Evolutionary conservation across 2,797 vertebrate species (phyloP).

Genomic region (Ctenopoma kingsleyae): DNA sequence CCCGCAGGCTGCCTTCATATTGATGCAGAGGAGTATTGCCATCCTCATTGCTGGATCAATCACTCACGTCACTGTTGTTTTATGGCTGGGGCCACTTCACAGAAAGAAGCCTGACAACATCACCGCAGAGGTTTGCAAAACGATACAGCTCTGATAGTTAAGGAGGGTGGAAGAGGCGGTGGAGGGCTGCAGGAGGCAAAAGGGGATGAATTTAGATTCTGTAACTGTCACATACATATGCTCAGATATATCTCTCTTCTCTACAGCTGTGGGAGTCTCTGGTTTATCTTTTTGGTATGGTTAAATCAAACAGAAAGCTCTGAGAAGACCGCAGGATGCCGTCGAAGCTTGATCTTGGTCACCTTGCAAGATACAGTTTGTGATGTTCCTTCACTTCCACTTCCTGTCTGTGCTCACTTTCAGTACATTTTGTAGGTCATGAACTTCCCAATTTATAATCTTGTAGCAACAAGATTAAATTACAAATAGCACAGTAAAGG

Average conservation of each 20-base stretch:
- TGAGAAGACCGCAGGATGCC: conserved; percentile 40
- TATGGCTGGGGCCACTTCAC: conserved; percentile 84
- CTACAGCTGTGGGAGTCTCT: conserved; percentile 56
- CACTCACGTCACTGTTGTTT: conserved; percentile 85
- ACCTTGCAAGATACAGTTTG: conserved; percentile 30
- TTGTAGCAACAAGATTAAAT: background rate
- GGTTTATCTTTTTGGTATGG: conserved; percentile 43
- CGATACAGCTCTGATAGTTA: conserved; percentile 83
- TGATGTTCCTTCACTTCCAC: conserved; percentile 8
- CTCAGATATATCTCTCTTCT: conserved; percentile 50
- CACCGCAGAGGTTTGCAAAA: conserved; percentile 83
- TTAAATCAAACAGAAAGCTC: conserved; percentile 58
- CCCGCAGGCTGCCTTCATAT: conserved; percentile 85
- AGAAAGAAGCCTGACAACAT: conserved; percentile 84
- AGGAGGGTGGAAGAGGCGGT: conserved; percentile 62
- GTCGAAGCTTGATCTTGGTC: conserved; percentile 47
- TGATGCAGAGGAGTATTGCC: conserved; percentile 86
- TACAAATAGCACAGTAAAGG: background rate
- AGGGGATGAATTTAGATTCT: conserved; percentile 77
- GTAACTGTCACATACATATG: conserved; percentile 66
- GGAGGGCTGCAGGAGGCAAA: conserved; percentile 60
- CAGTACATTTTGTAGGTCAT: background rate
- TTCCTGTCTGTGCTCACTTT: conserved; percentile 10
- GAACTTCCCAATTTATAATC: conserved; percentile 5
- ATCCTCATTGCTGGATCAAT: conserved; percentile 87